A percentile compares a stretch with the other conserved stretches of the same genome.
These are phyloP conservation scores for Trichogramma dendrolimi DNA, from an alignment of 2,888 invertebrate species.

Conservation along the genomic window DNA sequence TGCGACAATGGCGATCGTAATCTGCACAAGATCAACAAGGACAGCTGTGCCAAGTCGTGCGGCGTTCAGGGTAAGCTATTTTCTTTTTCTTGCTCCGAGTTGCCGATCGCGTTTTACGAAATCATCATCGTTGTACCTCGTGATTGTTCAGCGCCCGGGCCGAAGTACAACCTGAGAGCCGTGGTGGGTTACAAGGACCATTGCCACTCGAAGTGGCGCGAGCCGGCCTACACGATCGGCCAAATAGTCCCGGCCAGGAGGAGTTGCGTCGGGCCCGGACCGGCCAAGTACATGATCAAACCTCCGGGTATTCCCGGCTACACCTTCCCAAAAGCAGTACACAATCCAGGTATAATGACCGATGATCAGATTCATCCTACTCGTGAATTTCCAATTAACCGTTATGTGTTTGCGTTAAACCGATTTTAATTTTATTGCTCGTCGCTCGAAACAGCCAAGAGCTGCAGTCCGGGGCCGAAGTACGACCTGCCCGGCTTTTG, in stretches of 20 bases:
- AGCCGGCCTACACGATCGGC: constrained; percentile 64
- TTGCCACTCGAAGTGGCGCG: constrained; percentile 60
- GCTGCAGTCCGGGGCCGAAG: constrained; percentile 20
- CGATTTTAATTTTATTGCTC: neutral
- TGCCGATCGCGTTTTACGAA: neutral
- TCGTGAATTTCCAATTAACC: neutral
- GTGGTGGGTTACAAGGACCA: constrained; percentile 61
- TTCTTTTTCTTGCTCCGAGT: too few species aligned
- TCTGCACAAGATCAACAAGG: too few species aligned
- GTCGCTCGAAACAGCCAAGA: neutral
- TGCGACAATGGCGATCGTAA: neutral
- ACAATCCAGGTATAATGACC: constrained; percentile 4
- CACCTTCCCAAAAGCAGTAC: constrained; percentile 8
- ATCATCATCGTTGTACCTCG: neutral
- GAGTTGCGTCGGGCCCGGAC: constrained; percentile 49
- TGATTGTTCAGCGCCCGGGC: constrained; percentile 56
- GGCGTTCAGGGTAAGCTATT: too few species aligned
- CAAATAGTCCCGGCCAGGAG: constrained; percentile 35
- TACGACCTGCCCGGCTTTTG: constrained; percentile 13
- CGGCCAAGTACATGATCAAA: constrained; percentile 53
- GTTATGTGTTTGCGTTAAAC: neutral
- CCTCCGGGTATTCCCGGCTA: constrained; percentile 17
- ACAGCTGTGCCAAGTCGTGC: too few species aligned
- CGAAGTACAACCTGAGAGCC: constrained; percentile 59
- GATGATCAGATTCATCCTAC: too few species aligned